Evolutionary conservation across 2,888 invertebrate genomes (phyloP).

Genomic region (Nomada ruficornis): DNA sequence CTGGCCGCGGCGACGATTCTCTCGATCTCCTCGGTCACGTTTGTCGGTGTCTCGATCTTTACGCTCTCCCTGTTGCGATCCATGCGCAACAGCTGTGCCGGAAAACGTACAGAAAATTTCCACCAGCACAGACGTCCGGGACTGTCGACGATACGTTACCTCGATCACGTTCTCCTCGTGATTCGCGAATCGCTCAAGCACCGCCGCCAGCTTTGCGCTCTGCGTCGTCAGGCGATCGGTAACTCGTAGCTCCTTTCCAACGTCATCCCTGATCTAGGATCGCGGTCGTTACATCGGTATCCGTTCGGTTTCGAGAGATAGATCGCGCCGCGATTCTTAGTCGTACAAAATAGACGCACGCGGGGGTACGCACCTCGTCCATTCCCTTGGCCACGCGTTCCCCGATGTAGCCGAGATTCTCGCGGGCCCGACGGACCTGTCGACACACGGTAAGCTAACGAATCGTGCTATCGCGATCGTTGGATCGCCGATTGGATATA

Average conservation of each 20-base stretch:
- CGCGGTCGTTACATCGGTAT: too few species aligned
- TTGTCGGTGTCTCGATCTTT: slow-evolving; percentile 76
- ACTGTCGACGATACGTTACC: slow-evolving; percentile 56
- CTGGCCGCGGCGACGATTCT: slow-evolving; percentile 47
- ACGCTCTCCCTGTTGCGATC: slow-evolving; percentile 78
- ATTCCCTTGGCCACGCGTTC: slow-evolving; percentile 74
- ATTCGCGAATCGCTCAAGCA: slow-evolving; percentile 68
- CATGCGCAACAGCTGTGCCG: slow-evolving; percentile 76
- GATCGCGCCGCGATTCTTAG: not conserved
- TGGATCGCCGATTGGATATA: slow-evolving; percentile 5
- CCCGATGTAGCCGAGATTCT: slow-evolving; percentile 75
- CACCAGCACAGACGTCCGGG: not conserved
- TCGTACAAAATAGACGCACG: not conserved
- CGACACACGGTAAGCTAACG: slow-evolving; percentile 17
- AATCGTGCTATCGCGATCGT: not conserved
- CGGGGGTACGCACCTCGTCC: slow-evolving; percentile 71
- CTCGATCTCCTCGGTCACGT: slow-evolving; percentile 79
- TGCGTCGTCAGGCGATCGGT: slow-evolving; percentile 78
- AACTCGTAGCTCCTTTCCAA: slow-evolving; percentile 75
- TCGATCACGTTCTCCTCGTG: slow-evolving; percentile 78
- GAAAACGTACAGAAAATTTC: not conserved
- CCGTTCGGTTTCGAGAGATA: too few species aligned
- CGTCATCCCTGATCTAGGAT: slow-evolving; percentile 77
- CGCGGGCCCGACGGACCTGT: slow-evolving; percentile 76
- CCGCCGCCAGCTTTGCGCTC: slow-evolving; percentile 64